Percentiles rank a stretch among this genome's conserved stretches.
Evolutionary conservation across 2,113 vertebrate genomes (phyloP).

Genomic region (Tetraodon nigroviridis): DNA sequence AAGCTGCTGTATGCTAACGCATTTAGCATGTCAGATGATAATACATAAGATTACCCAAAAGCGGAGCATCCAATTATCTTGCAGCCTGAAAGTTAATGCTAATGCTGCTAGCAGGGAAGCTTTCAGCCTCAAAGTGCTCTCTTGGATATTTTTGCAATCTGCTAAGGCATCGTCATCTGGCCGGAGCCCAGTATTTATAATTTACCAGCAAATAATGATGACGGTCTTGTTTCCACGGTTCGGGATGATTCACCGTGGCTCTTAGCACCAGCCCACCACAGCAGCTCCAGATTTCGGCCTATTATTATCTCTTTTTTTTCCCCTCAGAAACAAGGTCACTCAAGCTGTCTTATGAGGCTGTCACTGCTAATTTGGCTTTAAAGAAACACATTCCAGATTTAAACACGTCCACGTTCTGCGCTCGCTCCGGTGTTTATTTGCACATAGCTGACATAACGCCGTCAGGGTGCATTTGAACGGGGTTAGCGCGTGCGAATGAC

Average conservation of each 20-base stretch:
- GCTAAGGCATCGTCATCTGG: slow-evolving; percentile 16
- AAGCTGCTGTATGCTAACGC: too few species aligned
- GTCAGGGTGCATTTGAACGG: slow-evolving; percentile 15
- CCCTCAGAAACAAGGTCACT: slow-evolving; percentile 73
- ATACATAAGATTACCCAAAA: too few species aligned
- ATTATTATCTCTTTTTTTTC: slow-evolving; percentile 67
- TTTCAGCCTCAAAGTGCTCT: too few species aligned
- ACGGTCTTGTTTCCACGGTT: slow-evolving; percentile 18
- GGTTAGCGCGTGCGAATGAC: slow-evolving; percentile 23
- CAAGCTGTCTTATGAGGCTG: slow-evolving; percentile 63
- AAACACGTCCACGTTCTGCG: slow-evolving; percentile 6
- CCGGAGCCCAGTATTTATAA: slow-evolving; percentile 23
- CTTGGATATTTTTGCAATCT: too few species aligned
- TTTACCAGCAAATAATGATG: slow-evolving; percentile 28
- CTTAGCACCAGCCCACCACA: slow-evolving; percentile 55
- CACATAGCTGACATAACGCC: slow-evolving; percentile 19
- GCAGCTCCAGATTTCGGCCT: slow-evolving; percentile 68
- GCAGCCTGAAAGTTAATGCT: too few species aligned
- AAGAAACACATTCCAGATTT: slow-evolving; percentile 45
- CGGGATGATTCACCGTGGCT: slow-evolving; percentile 51
- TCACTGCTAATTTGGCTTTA: slow-evolving; percentile 56
- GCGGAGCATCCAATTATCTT: too few species aligned
- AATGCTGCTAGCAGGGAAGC: too few species aligned
- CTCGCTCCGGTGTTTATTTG: slow-evolving; percentile 15
- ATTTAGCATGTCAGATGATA: too few species aligned